Evolutionary conservation across 2,888 invertebrate species (phyloP), one percentile per base, ranked within the genome.

Genomic region (Scrobipalpa atriplicella): DNA sequence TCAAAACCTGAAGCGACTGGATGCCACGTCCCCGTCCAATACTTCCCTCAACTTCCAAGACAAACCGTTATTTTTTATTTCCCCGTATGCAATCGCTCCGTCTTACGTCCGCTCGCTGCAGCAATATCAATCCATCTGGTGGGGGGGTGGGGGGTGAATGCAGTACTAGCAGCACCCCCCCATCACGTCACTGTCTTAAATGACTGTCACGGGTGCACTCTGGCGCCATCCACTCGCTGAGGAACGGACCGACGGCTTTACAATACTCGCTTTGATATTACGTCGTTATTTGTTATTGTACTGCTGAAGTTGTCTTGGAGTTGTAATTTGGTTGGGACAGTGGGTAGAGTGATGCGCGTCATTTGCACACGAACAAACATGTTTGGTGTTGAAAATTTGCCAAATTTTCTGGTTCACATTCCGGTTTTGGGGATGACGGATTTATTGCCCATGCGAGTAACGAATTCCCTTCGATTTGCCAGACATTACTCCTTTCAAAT

Each of bases 81-180:
- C 76, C 78, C 80, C 85, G 86, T 86, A 88, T 90, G 90, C 91
- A 90, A 87, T 89, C 88, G 88, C 84, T 87, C 84, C 88, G 84
- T 90, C 91, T 90, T 91, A 84, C 86, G 90, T 89, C 89, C 85
- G 86, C 85, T 84, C 79, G 83, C 84, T 86, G 89, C 90, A 83
- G 87, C 86, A 90, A 92, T 92, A 92, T 92, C 92, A 91, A 92
- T 92, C 92, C 90, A 91, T 92, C 92, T 92, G 91, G 82, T 79
- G 81, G 85, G 85, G 67, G 74, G 73, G n/a, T 36, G 74, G 73
- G 71, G 72, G 72, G 71, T 71, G 72, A 71, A 62, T 64, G 64
- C 60, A 21, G 63, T 29, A 36, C 29, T n/a, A 61, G 63, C 36
- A 58, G 43, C 58, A 2, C 54, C 13, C 19, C n/a, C 80, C 81